A percentile compares a stretch with the other conserved stretches of the same genome.
phyloP scores from a whole-genome alignment of 2,797 vertebrate species.

The Thaleichthys pacificus region DNA sequence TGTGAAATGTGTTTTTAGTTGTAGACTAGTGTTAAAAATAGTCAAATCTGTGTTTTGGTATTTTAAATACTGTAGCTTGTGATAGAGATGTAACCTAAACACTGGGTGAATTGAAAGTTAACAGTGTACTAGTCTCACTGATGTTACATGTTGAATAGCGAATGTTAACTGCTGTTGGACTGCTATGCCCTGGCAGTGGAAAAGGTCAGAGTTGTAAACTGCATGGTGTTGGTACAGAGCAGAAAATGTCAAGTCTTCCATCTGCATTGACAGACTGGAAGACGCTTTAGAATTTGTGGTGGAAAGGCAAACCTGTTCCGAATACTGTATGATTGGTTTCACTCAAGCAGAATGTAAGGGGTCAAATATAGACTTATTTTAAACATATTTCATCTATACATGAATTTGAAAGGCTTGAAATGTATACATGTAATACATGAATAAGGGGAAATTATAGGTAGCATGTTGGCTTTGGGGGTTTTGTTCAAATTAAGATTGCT shows the following conservation, averaged over 20 bases:
- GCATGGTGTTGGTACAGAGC: background rate
- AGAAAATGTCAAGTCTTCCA: background rate
- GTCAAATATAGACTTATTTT: conserved; percentile 8
- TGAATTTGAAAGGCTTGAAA: background rate
- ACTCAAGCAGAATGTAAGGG: background rate
- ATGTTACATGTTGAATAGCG: background rate
- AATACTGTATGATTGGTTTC: background rate
- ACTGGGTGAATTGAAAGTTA: conserved; percentile 29
- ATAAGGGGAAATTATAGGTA: too few species aligned
- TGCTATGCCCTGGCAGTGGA: background rate
- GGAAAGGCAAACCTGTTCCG: background rate
- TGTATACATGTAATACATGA: background rate
- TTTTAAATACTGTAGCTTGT: too few species aligned
- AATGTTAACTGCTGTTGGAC: background rate
- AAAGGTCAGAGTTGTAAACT: conserved; percentile 8
- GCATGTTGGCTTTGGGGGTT: too few species aligned
- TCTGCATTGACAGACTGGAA: background rate
- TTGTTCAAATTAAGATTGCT: background rate
- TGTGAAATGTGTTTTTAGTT: conserved; percentile 5
- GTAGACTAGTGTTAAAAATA: conserved; percentile 7
- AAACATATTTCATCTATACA: background rate
- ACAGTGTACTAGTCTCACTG: background rate
- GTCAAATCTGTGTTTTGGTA: conserved; percentile 32
- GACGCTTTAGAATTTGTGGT: background rate
- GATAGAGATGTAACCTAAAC: conserved; percentile 21